A percentile compares a stretch with the other conserved stretches of the same genome.
phyloP scores from a whole-genome alignment of 2,888 invertebrate species.

The Epistrophe eligans region DNA sequence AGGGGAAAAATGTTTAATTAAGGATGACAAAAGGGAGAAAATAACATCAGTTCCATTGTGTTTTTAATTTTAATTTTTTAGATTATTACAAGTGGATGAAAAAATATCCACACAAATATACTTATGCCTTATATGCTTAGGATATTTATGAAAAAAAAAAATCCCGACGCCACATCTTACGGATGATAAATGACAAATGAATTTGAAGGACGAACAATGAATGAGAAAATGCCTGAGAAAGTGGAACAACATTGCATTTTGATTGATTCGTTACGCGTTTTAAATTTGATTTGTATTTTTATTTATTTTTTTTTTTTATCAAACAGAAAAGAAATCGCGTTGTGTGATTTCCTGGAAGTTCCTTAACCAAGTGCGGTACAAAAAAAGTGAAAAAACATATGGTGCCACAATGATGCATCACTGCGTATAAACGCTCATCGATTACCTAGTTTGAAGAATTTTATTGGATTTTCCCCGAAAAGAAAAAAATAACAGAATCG shows the following conservation, averaged over 20 bases:
- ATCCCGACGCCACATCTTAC: conserved; percentile 56
- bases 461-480: conserved; percentile 64
- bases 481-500: neutral
- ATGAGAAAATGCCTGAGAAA: conserved; percentile 46
- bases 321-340: conserved; percentile 33
- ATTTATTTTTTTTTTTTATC: conserved; percentile 11
- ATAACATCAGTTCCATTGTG: conserved; percentile 62
- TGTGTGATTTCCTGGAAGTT: conserved; percentile 48
- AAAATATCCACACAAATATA: conserved; percentile 64
- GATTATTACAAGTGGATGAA: conserved; percentile 76
- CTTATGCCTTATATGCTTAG: conserved; percentile 21
- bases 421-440: conserved; percentile 52
- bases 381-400: conserved; percentile 31
- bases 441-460: conserved; percentile 38
- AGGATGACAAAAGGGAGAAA: conserved; percentile 47
- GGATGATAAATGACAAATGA: conserved; percentile 71
- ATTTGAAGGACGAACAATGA: conserved; percentile 59
- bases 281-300: conserved; percentile 8
- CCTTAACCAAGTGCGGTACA: neutral
- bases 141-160: conserved; percentile 24
- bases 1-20: conserved; percentile 55
- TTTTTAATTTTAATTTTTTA: conserved; percentile 21
- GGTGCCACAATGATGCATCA: conserved; percentile 38
- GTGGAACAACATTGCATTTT: conserved; percentile 67
- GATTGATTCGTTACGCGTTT: conserved; percentile 74